Percentiles rank a stretch among this genome's conserved stretches.
Evolutionary conservation across 2,113 vertebrate species (phyloP).

Genomic region (Manacus vitellinus): DNA sequence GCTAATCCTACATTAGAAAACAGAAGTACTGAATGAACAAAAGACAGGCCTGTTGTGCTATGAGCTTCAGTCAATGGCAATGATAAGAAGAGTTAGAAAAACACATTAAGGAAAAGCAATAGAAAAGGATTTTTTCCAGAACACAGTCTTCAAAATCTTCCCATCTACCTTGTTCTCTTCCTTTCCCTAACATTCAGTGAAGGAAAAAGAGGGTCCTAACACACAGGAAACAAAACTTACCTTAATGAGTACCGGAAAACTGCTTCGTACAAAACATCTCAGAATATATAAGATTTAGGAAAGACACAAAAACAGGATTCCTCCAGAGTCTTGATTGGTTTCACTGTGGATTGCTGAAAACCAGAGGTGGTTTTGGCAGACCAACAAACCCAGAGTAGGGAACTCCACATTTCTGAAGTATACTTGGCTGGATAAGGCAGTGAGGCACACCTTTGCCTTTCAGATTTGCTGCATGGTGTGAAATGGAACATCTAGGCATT

Average conservation of each 20-base stretch:
- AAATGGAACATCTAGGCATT: background rate
- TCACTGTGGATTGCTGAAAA: background rate
- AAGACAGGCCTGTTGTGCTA: background rate
- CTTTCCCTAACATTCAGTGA: background rate
- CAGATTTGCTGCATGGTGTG: background rate
- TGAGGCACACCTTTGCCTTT: background rate
- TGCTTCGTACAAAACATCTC: background rate
- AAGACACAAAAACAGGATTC: background rate
- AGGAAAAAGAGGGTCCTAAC: background rate
- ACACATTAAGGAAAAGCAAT: background rate
- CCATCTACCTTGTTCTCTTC: background rate
- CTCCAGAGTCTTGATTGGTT: background rate
- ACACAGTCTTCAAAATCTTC: background rate
- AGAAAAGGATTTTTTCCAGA: background rate
- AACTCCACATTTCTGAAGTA: background rate
- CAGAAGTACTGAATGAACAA: background rate
- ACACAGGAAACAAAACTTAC: background rate
- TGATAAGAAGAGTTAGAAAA: background rate
- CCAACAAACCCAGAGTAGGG: background rate
- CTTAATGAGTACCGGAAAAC: background rate
- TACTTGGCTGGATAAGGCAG: background rate
- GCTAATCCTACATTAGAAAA: background rate
- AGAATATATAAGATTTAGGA: background rate
- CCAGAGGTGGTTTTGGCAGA: background rate
- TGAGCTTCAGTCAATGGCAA: background rate